phyloP scores from a whole-genome alignment of 2,888 invertebrate genomes.

The Mactromeris polynyma region DNA sequence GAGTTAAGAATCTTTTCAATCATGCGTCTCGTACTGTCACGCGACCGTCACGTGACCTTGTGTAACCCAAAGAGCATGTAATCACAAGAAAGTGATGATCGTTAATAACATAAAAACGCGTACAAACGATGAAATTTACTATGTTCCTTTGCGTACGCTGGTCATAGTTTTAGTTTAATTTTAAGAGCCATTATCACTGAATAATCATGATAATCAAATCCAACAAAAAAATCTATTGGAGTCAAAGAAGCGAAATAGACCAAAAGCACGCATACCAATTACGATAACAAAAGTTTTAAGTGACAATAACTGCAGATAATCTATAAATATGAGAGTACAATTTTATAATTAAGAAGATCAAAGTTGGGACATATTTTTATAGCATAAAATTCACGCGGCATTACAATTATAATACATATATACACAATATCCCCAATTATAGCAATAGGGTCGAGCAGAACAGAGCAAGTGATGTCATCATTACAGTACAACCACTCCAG shows the following conservation, averaged over 20 bases:
- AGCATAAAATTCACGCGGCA: too few species aligned
- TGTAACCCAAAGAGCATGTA: constrained; percentile 11
- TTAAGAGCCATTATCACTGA: neutral
- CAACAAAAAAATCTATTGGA: neutral
- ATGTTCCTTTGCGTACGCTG: neutral
- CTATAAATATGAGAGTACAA: too few species aligned
- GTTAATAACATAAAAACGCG: neutral
- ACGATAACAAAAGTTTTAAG: neutral
- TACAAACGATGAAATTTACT: neutral
- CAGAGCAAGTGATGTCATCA: too few species aligned
- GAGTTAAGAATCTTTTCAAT: constrained; percentile 1
- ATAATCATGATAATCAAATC: neutral
- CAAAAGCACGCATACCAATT: neutral
- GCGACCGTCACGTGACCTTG: constrained; percentile 1
- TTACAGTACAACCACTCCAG: too few species aligned
- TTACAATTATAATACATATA: too few species aligned
- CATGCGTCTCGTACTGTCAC: neutral
- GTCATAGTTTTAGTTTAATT: neutral
- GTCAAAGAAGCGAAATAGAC: neutral
- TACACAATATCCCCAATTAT: too few species aligned
- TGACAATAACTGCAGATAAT: too few species aligned
- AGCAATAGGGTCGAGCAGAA: too few species aligned
- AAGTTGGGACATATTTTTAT: too few species aligned
- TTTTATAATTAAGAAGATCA: too few species aligned
- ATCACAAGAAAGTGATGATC: neutral